Evolutionary conservation across 2,888 invertebrate genomes (phyloP).

Genomic region (Branchipolynoe longqiensis): DNA sequence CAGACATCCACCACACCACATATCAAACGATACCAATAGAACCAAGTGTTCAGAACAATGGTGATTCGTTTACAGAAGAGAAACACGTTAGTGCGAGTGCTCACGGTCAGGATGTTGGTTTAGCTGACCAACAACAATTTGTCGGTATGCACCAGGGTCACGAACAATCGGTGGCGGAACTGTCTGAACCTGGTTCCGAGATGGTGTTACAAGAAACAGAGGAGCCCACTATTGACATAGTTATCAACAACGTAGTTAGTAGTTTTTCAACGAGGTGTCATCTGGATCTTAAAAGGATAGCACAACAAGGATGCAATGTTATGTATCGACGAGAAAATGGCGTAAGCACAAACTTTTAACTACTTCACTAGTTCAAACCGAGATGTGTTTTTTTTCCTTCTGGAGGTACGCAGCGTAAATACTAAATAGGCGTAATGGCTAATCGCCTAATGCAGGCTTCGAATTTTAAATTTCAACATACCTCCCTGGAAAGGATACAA

Average conservation of each 20-base stretch:
- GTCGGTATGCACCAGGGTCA: neutral
- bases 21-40: neutral
- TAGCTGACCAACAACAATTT: neutral
- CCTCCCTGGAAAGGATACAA: no score
- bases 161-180: neutral
- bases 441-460: no score
- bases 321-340: constrained; percentile 97
- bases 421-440: no score
- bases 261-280: constrained; percentile 98
- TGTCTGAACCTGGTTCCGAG: neutral
- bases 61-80: neutral
- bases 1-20: constrained; percentile 11
- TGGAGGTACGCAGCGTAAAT: no score
- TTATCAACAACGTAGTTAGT: constrained; percentile 98
- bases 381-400: no score
- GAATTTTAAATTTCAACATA: no score
- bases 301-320: constrained; percentile 94
- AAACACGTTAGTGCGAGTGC: neutral
- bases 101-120: neutral
- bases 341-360: constrained; percentile 84
- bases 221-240: constrained; percentile 88
- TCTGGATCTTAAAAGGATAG: constrained; percentile 95
- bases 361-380: no score
- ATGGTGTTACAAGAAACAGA: neutral
- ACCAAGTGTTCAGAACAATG: neutral